These are phyloP conservation scores for Pelvicachromis taeniatus DNA, from an alignment of 2,113 vertebrate genomes.

Conservation along the genomic window DNA sequence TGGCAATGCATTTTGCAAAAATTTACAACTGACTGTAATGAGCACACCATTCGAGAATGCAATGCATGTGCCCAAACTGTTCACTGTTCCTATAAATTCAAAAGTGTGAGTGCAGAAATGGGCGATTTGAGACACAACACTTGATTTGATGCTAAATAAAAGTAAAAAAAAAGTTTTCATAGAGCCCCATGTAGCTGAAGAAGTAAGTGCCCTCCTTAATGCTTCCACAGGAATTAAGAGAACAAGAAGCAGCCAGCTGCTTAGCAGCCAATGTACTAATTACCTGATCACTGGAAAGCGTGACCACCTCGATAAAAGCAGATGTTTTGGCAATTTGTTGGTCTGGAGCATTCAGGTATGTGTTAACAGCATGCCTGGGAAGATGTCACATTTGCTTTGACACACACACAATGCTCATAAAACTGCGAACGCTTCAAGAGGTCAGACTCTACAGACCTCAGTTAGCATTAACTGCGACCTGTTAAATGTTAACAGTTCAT, in stretches of 20 bases:
- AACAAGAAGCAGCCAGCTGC: neutral
- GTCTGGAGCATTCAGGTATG: neutral
- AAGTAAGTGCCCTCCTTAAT: neutral
- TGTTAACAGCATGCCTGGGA: neutral
- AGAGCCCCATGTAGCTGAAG: neutral
- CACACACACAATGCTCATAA: neutral
- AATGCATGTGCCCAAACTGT: neutral
- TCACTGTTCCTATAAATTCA: neutral
- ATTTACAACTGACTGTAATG: neutral
- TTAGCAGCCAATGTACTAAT: neutral
- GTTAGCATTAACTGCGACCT: neutral
- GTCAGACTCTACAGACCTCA: neutral
- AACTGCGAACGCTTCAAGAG: neutral
- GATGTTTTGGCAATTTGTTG: neutral
- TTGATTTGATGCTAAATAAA: neutral
- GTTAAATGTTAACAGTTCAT: neutral
- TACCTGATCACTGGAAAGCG: neutral
- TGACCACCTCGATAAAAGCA: neutral
- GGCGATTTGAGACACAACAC: neutral
- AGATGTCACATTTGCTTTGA: neutral
- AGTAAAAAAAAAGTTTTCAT: neutral
- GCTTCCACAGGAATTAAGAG: neutral
- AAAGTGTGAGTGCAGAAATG: neutral
- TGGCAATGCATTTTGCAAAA: neutral
- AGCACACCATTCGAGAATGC: neutral